Percentiles rank a stretch among this genome's conserved stretches.
These are phyloP conservation scores for Dicyrtomina minuta DNA, from an alignment of 2,888 invertebrate genomes.

Conservation along the genomic window DNA sequence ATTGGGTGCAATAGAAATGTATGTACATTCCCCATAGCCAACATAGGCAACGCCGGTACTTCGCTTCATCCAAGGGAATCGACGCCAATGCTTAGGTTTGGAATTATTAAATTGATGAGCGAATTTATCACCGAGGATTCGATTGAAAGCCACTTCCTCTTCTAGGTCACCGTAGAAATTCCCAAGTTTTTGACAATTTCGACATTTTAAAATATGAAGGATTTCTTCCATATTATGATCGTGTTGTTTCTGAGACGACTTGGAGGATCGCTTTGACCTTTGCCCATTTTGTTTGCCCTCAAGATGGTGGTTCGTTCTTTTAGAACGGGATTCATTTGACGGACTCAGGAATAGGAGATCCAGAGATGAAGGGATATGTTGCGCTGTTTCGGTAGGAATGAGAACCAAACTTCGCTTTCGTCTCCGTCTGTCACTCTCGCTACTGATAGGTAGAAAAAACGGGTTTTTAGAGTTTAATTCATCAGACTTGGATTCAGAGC, in stretches of 20 bases:
- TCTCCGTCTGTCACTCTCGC: too few relatives aligned
- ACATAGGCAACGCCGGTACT: conserved; percentile 4
- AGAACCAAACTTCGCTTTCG: background rate
- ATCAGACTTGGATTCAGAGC: background rate
- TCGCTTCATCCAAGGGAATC: conserved; percentile 14
- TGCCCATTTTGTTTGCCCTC: too few relatives aligned
- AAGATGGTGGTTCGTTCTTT: too few relatives aligned
- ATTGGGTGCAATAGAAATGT: background rate
- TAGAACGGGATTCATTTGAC: too few relatives aligned
- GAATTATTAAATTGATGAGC: background rate
- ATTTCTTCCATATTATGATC: conserved; percentile 16
- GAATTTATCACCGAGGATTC: conserved; percentile 11
- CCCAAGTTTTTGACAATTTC: conserved; percentile 16
- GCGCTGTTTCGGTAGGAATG: background rate
- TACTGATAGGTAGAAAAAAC: too few relatives aligned
- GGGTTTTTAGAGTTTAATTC: too few relatives aligned
- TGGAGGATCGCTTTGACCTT: too few relatives aligned
- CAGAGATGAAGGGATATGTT: background rate
- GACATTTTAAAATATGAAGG: conserved; percentile 18
- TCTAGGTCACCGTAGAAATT: conserved; percentile 11
- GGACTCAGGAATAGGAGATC: conserved; percentile 1
- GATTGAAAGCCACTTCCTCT: conserved; percentile 13
- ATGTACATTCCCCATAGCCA: conserved; percentile 26
- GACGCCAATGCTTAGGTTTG: background rate
- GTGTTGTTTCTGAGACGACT: too few relatives aligned